These are phyloP conservation scores for Lepus oiostolus DNA, from an alignment of 2,797 vertebrate genomes.

Conservation along the genomic window DNA sequence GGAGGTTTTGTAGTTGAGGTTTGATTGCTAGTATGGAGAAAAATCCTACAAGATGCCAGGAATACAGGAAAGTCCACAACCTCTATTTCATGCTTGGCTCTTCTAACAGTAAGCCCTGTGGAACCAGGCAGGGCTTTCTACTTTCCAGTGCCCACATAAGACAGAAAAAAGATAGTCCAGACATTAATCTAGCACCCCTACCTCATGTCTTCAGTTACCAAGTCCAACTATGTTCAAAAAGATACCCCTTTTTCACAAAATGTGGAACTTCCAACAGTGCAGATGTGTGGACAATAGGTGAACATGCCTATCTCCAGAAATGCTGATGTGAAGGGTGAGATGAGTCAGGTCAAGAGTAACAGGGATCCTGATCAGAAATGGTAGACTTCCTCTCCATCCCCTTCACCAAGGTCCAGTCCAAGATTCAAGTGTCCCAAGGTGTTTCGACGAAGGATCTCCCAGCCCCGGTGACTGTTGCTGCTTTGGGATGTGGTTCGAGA, in stretches of 20 bases:
- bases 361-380: slow-evolving; percentile 82
- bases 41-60: not conserved
- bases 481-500: slow-evolving; percentile 86
- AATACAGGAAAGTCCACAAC: not conserved
- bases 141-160: not conserved
- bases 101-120: not conserved
- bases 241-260: not conserved
- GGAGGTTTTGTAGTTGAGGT: not conserved
- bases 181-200: not conserved
- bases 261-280: not conserved
- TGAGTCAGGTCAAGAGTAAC: not conserved
- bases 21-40: not conserved
- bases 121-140: not conserved
- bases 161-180: not conserved
- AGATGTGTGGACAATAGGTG: not conserved
- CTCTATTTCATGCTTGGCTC: not conserved
- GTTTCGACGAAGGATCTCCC: slow-evolving; percentile 88
- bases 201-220: not conserved
- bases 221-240: not conserved
- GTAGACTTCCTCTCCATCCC: slow-evolving; percentile 84
- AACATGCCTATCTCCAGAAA: not conserved
- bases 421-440: slow-evolving; percentile 84
- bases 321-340: not conserved
- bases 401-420: slow-evolving; percentile 79
- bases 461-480: slow-evolving; percentile 83